These are phyloP conservation scores for Corvus hawaiiensis DNA, from an alignment of 2,113 vertebrate genomes.

Conservation along the genomic window DNA sequence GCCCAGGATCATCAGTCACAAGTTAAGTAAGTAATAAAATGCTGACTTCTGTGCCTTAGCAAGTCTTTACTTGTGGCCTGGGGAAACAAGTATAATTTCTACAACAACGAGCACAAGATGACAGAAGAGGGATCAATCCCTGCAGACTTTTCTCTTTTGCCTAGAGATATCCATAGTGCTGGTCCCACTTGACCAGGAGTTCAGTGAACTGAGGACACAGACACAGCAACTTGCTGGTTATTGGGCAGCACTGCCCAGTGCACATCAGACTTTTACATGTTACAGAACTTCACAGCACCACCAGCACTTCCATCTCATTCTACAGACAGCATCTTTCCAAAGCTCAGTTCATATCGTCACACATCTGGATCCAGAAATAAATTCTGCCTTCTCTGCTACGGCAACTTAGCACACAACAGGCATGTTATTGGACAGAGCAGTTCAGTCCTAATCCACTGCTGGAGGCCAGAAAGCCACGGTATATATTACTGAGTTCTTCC, in stretches of 20 bases:
- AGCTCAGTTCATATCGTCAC: neutral
- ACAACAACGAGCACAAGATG: neutral
- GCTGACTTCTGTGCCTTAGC: neutral
- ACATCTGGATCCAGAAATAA: neutral
- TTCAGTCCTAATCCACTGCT: neutral
- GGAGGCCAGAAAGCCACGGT: neutral
- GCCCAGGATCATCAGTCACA: conserved; percentile 40
- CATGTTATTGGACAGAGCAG: neutral
- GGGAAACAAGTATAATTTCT: neutral
- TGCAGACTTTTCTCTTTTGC: neutral
- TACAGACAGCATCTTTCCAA: neutral
- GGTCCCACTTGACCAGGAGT: neutral
- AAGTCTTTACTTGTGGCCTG: neutral
- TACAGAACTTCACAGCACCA: neutral
- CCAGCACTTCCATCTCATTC: neutral
- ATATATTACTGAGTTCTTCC: neutral
- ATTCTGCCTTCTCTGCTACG: neutral
- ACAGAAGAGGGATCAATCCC: neutral
- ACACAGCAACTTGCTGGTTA: neutral
- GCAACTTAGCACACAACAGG: neutral
- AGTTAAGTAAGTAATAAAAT: conserved; percentile 33
- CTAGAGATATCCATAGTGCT: neutral
- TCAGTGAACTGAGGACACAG: neutral
- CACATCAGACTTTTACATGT: neutral
- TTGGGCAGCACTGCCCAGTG: neutral